Percentiles rank a stretch among this genome's conserved stretches.
Conservation (phyloP, 2,888 invertebrate species). For the Magallana nippona region DNA sequence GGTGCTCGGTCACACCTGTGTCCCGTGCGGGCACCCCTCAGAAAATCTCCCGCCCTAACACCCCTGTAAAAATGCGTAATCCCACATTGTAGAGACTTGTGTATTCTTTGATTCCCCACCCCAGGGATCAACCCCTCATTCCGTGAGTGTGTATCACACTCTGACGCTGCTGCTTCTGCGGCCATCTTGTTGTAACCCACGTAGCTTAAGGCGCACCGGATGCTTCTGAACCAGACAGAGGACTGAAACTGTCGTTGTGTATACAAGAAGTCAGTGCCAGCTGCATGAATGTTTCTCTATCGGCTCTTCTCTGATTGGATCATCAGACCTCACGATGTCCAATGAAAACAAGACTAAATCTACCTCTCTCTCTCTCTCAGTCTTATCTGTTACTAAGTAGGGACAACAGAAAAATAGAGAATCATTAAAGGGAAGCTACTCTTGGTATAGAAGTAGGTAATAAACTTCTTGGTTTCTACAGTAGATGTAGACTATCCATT, state of each 20-base stretch:
- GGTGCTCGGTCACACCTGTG: not conserved
- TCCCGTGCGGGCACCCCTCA: constrained; percentile 10
- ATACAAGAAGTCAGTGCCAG: not conserved
- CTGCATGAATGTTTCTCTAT: not conserved
- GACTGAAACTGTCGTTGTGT: not conserved
- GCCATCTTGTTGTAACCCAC: not conserved
- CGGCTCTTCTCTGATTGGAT: not conserved
- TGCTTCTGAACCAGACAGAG: too few species aligned
- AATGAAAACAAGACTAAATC: not conserved
- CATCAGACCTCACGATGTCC: not conserved
- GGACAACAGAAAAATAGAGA: not conserved
- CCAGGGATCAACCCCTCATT: not conserved
- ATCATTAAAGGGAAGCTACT: not conserved
- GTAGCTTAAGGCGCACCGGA: not conserved
- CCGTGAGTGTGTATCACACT: not conserved
- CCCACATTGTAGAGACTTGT: constrained; percentile 15
- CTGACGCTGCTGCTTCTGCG: not conserved
- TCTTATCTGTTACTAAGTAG: not conserved
- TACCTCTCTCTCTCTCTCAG: constrained; percentile 20
- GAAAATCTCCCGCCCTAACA: not conserved
- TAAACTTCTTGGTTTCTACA: not conserved
- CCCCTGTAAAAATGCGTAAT: constrained; percentile 35
- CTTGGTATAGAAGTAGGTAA: not conserved
- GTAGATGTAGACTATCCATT: not conserved
- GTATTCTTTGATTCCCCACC: not conserved